Base-by-base conservation (phyloP, 2,113 vertebrate species). In the Pterocles orientalis region DNA sequence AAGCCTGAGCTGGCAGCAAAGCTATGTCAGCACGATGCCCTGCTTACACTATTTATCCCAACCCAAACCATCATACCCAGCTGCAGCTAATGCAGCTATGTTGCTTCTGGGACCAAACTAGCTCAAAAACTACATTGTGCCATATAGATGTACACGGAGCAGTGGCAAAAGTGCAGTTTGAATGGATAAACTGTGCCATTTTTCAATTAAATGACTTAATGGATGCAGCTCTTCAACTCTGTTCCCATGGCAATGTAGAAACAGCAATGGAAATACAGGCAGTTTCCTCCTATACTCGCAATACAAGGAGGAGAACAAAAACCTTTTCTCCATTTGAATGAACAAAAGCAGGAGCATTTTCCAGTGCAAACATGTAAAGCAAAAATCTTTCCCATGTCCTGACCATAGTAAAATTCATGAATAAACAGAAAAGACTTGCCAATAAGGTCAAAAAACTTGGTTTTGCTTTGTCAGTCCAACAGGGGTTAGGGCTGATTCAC, bases 191-290 rank as follows among this genome's bases (percentile, higher is more conserved):
- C 81, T 48, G 66, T 95, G 94, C 75, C 84, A 86, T 94, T 95
- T 94, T 83, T 94, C 90, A 88, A 90, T 89, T 77, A 94, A 94
- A 64, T 86, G 80, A 84, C 81, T 95, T 94, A 96, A 96, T 92
- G 94, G 95, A 97, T 96, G 92, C 92, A 92, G 88, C 88, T 86
- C 96, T 96, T 90, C 86, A 96, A 75, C 87, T 92, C 90, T 96
- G 96, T 96, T 97, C 94, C 96, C 96, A 96, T 96, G 96, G 96
- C 92, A 92, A 96, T 95, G 88, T 13, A 82, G 94, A 88, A 96
- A 71, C 50, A 93, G 86, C 72, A 87, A 43, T 76, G 82, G 92
- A 83, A 91, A 95, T 68, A 94, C 60, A 70, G 58, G 70, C 88
- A 88, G 88, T 88, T 96, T 94, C 78, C 96, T 92, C 96, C 96